Percentiles rank a stretch among this genome's conserved stretches.
Conservation (phyloP, 2,113 vertebrate species). For the Vidua chalybeata region DNA sequence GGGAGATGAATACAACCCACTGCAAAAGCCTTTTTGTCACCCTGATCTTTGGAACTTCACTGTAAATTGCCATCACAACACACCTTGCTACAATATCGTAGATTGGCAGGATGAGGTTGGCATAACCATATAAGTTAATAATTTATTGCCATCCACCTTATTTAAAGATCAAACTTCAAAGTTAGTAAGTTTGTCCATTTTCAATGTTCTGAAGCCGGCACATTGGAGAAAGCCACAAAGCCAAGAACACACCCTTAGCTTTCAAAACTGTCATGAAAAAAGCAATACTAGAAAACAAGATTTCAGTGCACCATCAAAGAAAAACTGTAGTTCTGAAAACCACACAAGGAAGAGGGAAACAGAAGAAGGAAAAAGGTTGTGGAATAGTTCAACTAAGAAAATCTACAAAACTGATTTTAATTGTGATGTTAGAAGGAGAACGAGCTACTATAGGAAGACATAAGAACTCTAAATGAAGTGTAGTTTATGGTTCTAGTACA, state of each 20-base stretch:
- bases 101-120: background rate
- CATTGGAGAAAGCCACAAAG: fast-evolving
- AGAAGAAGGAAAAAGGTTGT: background rate
- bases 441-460: background rate
- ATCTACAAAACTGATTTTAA: background rate
- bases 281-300: background rate
- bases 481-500: background rate
- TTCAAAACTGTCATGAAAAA: background rate
- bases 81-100: background rate
- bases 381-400: background rate
- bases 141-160: constrained; percentile 16
- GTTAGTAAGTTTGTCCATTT: background rate
- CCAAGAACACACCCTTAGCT: background rate
- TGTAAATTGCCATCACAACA: background rate
- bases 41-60: constrained; percentile 17
- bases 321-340: background rate
- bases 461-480: background rate
- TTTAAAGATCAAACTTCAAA: constrained; percentile 51
- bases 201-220: background rate
- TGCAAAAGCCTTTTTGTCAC: background rate
- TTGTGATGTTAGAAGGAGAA: background rate
- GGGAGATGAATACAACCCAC: background rate
- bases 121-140: constrained; percentile 53
- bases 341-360: background rate
- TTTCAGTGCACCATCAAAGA: background rate